phyloP scores from a whole-genome alignment of 2,113 vertebrate genomes.

The Apodemus sylvaticus region DNA sequence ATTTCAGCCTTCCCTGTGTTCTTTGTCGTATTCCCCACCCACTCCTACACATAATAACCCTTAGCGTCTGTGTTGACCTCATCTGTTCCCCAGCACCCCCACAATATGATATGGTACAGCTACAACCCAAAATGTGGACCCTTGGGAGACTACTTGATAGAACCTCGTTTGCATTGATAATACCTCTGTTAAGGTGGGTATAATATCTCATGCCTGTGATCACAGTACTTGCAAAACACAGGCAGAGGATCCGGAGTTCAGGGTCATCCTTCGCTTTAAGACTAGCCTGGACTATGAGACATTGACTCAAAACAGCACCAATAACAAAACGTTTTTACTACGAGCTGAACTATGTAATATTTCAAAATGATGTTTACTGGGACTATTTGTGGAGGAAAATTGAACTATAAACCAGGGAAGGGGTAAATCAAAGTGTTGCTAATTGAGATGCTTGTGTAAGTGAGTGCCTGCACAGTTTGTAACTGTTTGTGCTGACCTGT shows the following conservation, averaged over 20 bases:
- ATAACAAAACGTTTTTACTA: background rate
- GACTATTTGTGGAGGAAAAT: background rate
- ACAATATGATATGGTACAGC: background rate
- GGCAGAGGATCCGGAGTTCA: background rate
- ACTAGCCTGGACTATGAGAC: background rate
- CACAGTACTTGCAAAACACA: background rate
- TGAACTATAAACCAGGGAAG: background rate
- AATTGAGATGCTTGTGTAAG: background rate
- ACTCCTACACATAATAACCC: background rate
- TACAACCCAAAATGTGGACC: background rate
- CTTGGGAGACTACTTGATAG: background rate
- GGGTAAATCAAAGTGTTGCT: background rate
- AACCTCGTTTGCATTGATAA: background rate
- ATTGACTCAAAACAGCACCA: background rate
- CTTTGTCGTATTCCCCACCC: background rate
- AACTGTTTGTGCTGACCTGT: background rate
- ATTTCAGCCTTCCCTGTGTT: background rate
- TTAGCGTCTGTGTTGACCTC: background rate
- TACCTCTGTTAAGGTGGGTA: background rate
- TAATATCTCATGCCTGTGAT: background rate
- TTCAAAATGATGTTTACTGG: background rate
- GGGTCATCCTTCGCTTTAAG: background rate
- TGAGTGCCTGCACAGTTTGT: background rate
- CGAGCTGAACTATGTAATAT: background rate
- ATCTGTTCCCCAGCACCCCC: background rate